Conservation (phyloP, 1,140 invertebrate genomes). For the Brachionus calyciflorus region DNA sequence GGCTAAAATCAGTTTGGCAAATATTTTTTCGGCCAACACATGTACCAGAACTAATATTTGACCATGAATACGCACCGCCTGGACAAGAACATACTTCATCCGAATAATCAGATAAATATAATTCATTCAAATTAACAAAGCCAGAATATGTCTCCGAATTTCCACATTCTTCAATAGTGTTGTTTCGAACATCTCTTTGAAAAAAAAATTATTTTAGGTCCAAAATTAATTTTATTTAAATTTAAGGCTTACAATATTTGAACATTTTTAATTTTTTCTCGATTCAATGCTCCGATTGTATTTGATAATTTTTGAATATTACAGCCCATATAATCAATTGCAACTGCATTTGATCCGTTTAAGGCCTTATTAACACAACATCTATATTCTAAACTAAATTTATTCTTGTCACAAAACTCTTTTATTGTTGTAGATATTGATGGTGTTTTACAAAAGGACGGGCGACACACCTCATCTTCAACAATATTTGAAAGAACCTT, state of each 20-base stretch:
- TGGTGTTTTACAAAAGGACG: slow-evolving; percentile 6
- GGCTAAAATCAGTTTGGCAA: background rate
- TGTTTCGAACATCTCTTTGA: slow-evolving; percentile 6
- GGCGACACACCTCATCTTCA: slow-evolving; percentile 2
- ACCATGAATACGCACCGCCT: background rate
- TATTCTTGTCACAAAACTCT: background rate
- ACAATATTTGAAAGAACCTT: background rate
- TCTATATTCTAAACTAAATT: background rate
- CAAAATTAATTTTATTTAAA: too few species aligned
- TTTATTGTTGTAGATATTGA: background rate
- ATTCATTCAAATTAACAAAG: background rate
- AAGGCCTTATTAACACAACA: background rate
- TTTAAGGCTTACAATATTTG: slow-evolving; percentile 27
- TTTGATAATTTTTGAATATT: slow-evolving; percentile 24
- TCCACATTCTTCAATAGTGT: slow-evolving; percentile 17
- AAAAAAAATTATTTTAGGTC: background rate
- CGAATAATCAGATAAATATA: background rate
- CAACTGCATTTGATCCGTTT: background rate
- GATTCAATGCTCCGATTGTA: background rate
- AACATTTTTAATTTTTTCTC: background rate
- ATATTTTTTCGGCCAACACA: slow-evolving; percentile 5
- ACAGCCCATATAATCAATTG: slow-evolving; percentile 2
- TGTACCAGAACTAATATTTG: background rate
- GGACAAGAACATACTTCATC: background rate
- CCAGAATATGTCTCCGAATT: background rate